Evolutionary conservation across 2,113 vertebrate genomes (phyloP), one percentile per base, ranked within the genome.

Genomic region (Eptesicus fuscus): DNA sequence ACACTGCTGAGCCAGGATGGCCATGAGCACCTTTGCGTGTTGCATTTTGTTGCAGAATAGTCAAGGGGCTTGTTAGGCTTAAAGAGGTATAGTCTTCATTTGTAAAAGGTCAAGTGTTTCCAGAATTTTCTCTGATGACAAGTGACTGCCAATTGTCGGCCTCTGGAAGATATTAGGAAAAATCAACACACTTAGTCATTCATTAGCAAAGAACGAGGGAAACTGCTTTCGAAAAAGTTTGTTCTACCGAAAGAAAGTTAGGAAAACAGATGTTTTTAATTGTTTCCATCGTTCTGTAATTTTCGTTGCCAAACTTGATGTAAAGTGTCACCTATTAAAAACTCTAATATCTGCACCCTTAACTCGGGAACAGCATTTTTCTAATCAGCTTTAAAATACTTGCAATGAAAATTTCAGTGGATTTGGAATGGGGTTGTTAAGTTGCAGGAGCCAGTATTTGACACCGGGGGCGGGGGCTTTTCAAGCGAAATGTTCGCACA

Each of bases 21-120:
- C 65, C 20, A 0, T 0, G 35, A 10, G n/a, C 3, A 7, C 35
- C 49, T 12, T 13, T 2, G 7, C 20, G 10, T 0, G 0, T 44
- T 25, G 51, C 2, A 0, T 32, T 20, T 86, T 30, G 17, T n/a
- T 8, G 37, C 37, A 42, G 17, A 65, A 63, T 49, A 8, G 59
- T n/a, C 30, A 5, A 59, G 14, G 69, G 51, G 30, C 79, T 69
- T 44, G 4, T 56, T 23, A 13, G n/a, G 59, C 53, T 71, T 83
- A n/a, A n/a, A 71, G 61, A 88, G 7, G 47, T 3, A 9, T 2
- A 63, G 22, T 70, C 67, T 51, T 76, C 61, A 49, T 51, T 83
- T 74, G 51, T 18, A 42, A 53, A 89, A 95, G 44, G 25, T 25
- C 73, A 49, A 1, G n/a, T 69, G 32, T 83, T 92, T 51, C 74